phyloP scores from a whole-genome alignment of 2,888 invertebrate genomes.

The Synergus laeviventris region DNA sequence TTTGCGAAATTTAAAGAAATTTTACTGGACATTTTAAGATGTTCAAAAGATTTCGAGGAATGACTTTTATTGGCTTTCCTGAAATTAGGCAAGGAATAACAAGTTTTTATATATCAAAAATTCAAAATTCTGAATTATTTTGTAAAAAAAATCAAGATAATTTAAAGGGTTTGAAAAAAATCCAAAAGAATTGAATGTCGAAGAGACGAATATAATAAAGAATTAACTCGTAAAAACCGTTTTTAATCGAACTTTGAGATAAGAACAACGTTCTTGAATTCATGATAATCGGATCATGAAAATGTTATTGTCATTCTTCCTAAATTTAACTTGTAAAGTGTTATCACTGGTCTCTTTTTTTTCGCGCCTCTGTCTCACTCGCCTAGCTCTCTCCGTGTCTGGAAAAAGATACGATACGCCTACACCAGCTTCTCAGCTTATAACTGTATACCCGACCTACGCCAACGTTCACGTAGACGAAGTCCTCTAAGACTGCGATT shows the following conservation, averaged over 20 bases:
- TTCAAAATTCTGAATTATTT: no score
- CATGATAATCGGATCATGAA: background rate
- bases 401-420: constrained; percentile 39
- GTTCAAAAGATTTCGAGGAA: no score
- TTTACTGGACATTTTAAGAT: no score
- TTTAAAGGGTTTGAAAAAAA: no score
- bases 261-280: constrained; percentile 9
- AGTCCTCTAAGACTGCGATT: constrained; percentile 7
- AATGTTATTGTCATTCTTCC: constrained; percentile 17
- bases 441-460: constrained; percentile 45
- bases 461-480: constrained; percentile 36
- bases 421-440: constrained; percentile 32
- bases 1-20: no score
- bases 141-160: no score
- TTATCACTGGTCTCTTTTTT: constrained; percentile 27
- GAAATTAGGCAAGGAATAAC: no score
- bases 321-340: background rate
- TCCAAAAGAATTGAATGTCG: no score
- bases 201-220: background rate
- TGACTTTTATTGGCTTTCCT: no score
- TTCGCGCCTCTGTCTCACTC: constrained; percentile 20
- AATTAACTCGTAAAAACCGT: background rate
- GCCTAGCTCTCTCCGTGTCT: constrained; percentile 22
- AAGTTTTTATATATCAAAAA: no score
- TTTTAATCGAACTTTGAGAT: constrained; percentile 17